Evolutionary conservation across 2,888 invertebrate genomes (phyloP), one percentile per base, ranked within the genome.

Genomic region (Metopia argyrocephala): DNA sequence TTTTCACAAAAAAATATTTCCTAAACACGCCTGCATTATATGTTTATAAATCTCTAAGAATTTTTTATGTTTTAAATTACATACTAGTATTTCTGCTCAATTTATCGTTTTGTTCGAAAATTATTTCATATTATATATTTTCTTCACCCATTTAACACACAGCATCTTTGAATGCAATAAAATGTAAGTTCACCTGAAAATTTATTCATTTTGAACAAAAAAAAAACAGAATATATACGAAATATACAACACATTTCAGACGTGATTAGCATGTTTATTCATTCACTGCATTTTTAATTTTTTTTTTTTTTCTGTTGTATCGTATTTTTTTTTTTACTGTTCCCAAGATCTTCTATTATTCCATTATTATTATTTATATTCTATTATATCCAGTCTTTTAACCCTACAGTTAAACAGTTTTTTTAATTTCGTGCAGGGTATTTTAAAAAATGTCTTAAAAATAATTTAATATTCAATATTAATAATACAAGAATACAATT

Each of bases 81-180:
- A 66, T 59, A 21, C 27, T 78, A 57, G 45, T 65, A 61, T 66
- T 78, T 61, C 71, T 61, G 38, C 61, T 66, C 71, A 78, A 78
- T 78, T 71, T 65, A 54, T 61, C 27, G 54, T 46, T 71, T 66
- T 12, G 28, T 52, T 59, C 28, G 65, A 70, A 59, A 45, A 62
- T 38, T 64, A 21, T 64, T 66, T 65, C 3, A 15, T 18, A 1
- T 64, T 20, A 4, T 23, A 54, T 27, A 56, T 27, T 48, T 48
- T n/a, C 18, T 46, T 46, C 31, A 9, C 9, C 5, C 5, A 46
- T 46, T 48, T 3, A 9, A 31, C 3, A 7, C n/a, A 18, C 18
- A 18, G n/a, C 18, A 6, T 15, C 48, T 5, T 6, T 65, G 25
- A 56, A 56, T 50, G 61, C 61, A 61, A 70, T 57, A 70, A 57